Percentiles rank a stretch among this genome's conserved stretches.
These are phyloP conservation scores for Reinhardtius hippoglossoides DNA, from an alignment of 2,113 vertebrate species.

Conservation along the genomic window DNA sequence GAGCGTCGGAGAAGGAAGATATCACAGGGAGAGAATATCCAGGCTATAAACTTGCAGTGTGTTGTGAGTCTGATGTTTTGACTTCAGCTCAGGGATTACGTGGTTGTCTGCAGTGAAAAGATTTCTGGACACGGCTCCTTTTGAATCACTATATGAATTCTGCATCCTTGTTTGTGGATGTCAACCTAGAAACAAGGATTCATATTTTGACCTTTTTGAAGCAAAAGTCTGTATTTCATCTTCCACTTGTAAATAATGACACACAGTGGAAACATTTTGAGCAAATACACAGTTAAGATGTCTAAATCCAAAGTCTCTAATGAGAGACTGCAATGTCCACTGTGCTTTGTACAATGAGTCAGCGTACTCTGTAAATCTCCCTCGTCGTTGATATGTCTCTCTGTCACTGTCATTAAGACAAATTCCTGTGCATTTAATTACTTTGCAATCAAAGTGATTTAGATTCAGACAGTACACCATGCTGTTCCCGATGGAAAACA, in stretches of 20 bases:
- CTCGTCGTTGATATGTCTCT: conserved; percentile 25
- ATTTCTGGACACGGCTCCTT: conserved; percentile 8
- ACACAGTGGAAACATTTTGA: background rate
- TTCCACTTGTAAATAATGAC: too few relatives aligned
- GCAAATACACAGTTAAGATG: background rate
- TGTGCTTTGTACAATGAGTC: conserved; percentile 33
- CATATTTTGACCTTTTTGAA: too few relatives aligned
- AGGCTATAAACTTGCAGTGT: conserved; percentile 21
- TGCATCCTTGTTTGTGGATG: too few relatives aligned
- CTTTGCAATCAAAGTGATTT: conserved; percentile 53
- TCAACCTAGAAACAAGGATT: too few relatives aligned
- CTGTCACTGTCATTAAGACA: conserved; percentile 40
- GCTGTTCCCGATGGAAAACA: conserved; percentile 50
- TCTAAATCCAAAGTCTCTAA: conserved; percentile 6
- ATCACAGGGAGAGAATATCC: conserved; percentile 19
- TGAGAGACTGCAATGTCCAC: conserved; percentile 12
- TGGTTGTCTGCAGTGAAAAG: background rate
- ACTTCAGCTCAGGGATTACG: conserved; percentile 32
- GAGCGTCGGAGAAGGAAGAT: conserved; percentile 8
- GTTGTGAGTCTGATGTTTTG: conserved; percentile 26
- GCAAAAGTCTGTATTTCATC: too few relatives aligned
- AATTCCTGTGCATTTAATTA: conserved; percentile 57
- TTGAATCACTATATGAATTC: conserved; percentile 12
- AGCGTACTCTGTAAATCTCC: conserved; percentile 48
- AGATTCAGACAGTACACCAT: conserved; percentile 24